phyloP scores from a whole-genome alignment of 2,797 vertebrate genomes.

The Knipowitschia caucasica region DNA sequence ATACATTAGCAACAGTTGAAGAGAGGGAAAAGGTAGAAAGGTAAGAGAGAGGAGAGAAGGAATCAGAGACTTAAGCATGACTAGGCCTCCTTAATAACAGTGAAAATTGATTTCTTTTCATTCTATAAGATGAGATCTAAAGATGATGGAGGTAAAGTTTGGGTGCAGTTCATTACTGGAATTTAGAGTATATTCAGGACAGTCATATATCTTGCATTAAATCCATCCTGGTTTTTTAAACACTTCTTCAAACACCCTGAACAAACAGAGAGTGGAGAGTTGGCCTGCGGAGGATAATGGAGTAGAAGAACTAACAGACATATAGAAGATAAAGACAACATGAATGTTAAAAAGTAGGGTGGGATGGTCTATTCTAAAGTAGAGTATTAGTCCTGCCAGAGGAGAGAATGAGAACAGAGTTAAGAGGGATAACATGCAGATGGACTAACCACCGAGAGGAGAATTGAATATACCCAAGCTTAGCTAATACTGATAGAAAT shows the following conservation, averaged over 20 bases:
- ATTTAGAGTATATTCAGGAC: conserved; percentile 62
- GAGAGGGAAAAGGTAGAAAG: conserved; percentile 42
- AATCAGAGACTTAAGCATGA: conserved; percentile 67
- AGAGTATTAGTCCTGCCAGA: conserved; percentile 51
- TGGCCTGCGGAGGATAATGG: conserved; percentile 45
- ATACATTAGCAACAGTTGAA: conserved; percentile 61
- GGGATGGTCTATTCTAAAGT: conserved; percentile 41
- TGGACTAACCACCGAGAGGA: conserved; percentile 60
- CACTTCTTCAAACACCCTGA: conserved; percentile 56
- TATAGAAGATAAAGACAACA: conserved; percentile 41
- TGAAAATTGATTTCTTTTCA: conserved; percentile 76
- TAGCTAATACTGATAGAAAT: conserved; percentile 60
- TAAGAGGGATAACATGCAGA: conserved; percentile 64
- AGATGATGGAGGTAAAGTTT: conserved; percentile 76
- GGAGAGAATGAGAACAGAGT: conserved; percentile 59
- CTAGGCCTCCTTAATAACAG: conserved; percentile 71
- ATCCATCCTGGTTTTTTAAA: conserved; percentile 52
- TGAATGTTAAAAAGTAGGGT: conserved; percentile 34
- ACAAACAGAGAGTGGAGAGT: conserved; percentile 59
- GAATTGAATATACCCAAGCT: conserved; percentile 65
- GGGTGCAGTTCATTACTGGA: conserved; percentile 68
- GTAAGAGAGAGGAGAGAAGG: conserved; percentile 41
- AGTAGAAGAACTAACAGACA: conserved; percentile 25
- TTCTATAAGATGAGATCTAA: conserved; percentile 72
- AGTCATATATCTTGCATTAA: conserved; percentile 54